These are phyloP conservation scores for Graphium colonna DNA, from an alignment of 2,888 invertebrate genomes.

Conservation along the genomic window DNA sequence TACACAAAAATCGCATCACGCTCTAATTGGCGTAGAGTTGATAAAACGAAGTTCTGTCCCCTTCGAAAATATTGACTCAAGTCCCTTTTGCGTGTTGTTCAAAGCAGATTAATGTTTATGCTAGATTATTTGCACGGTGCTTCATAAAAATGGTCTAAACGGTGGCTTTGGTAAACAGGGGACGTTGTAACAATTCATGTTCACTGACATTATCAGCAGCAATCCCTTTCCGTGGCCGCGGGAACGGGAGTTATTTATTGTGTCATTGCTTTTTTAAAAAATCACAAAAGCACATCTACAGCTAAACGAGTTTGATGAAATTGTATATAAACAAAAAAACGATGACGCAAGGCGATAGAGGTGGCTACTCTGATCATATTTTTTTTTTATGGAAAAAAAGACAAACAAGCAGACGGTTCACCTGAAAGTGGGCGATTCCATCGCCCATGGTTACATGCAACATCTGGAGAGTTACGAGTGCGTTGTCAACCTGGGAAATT, in stretches of 20 bases:
- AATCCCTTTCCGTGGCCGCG: conserved; percentile 40
- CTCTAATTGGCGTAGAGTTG: conserved; percentile 71
- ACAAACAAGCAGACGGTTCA: no score
- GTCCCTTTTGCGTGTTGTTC: conserved; percentile 75
- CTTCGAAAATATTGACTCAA: conserved; percentile 71
- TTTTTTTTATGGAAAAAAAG: no score
- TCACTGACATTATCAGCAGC: conserved; percentile 54
- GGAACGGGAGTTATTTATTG: conserved; percentile 32
- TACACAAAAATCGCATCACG: conserved; percentile 73
- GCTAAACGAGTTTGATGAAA: no score
- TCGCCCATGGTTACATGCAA: no score
- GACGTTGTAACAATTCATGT: conserved; percentile 56
- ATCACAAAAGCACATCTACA: conserved; percentile 6
- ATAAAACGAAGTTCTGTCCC: conserved; percentile 62
- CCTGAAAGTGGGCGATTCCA: no score
- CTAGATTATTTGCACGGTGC: conserved; percentile 69
- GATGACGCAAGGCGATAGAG: no score
- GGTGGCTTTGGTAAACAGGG: conserved; percentile 59
- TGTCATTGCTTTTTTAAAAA: conserved; percentile 13
- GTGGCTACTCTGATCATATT: no score
- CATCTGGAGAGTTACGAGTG: no score
- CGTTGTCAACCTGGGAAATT: no score
- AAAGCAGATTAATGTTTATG: conserved; percentile 78
- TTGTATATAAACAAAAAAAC: no score
- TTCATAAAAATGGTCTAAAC: conserved; percentile 77